Conservation (phyloP, 2,113 vertebrate genomes). For the Chlorodrepanis virens region DNA sequence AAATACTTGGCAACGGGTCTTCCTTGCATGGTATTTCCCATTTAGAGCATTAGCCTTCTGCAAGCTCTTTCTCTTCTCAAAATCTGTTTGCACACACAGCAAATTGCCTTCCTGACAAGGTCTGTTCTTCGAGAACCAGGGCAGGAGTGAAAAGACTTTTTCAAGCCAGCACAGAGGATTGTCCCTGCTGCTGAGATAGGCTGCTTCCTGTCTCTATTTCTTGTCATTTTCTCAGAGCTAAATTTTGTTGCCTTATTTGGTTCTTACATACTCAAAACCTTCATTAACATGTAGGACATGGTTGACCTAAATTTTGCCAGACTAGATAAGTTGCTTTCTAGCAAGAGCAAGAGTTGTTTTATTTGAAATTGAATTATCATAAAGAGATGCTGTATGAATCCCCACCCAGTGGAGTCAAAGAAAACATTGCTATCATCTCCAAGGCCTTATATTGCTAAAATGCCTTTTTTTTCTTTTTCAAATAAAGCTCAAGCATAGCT, state of each 20-base stretch:
- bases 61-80: not conserved
- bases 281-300: not conserved
- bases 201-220: slow-evolving; percentile 40
- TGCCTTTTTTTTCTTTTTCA: not conserved
- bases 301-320: not conserved
- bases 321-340: not conserved
- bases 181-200: not conserved
- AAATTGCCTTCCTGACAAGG: slow-evolving; percentile 41
- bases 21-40: not conserved
- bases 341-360: not conserved
- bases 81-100: not conserved
- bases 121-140: slow-evolving; percentile 27
- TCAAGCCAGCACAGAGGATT: slow-evolving; percentile 36
- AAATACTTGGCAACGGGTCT: not conserved
- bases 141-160: slow-evolving; percentile 44
- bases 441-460: not conserved
- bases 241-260: not conserved
- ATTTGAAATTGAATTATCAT: not conserved
- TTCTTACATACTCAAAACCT: not conserved
- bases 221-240: not conserved
- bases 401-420: not conserved
- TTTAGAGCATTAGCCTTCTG: not conserved
- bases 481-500: not conserved
- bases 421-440: not conserved
- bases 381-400: not conserved